A percentile compares a stretch with the other conserved stretches of the same genome.
These are phyloP conservation scores for Druon quercuslanigerum DNA, from an alignment of 1,140 invertebrate genomes.

Conservation along the genomic window DNA sequence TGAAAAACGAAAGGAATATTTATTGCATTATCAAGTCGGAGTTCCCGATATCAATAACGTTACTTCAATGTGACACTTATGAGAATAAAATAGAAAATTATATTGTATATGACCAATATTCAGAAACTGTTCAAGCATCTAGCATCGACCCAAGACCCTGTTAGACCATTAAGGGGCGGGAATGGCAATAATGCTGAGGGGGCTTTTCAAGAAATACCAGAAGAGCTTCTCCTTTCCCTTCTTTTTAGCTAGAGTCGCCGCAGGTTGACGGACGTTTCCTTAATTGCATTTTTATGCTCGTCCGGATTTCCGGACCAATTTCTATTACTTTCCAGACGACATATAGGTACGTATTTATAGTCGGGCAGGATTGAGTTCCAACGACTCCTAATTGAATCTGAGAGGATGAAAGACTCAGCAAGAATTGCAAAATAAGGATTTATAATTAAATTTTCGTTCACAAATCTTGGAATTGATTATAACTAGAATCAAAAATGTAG, in stretches of 20 bases:
- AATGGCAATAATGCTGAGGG: not conserved
- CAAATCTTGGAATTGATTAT: no score
- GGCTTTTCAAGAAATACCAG: not conserved
- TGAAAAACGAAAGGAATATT: no score
- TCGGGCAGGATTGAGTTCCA: not conserved
- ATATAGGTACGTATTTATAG: conserved; percentile 5
- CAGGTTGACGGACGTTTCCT: conserved; percentile 60
- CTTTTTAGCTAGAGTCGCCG: not conserved
- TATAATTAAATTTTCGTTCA: no score
- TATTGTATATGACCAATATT: not conserved
- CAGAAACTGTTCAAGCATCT: not conserved
- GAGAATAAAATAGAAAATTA: no score
- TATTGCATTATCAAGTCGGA: no score
- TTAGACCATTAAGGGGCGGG: not conserved
- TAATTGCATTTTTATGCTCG: conserved; percentile 73
- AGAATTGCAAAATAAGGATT: no score
- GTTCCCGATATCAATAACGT: no score
- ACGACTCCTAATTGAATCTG: not conserved
- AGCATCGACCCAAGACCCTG: not conserved
- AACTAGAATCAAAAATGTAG: no score
- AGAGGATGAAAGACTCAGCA: not conserved
- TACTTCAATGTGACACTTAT: no score
- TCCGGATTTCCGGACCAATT: conserved; percentile 57
- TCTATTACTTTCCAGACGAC: conserved; percentile 28
- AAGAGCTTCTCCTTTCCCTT: not conserved